Evolutionary conservation across 2,888 invertebrate genomes (phyloP).

Genomic region (Apodemia mormo): DNA sequence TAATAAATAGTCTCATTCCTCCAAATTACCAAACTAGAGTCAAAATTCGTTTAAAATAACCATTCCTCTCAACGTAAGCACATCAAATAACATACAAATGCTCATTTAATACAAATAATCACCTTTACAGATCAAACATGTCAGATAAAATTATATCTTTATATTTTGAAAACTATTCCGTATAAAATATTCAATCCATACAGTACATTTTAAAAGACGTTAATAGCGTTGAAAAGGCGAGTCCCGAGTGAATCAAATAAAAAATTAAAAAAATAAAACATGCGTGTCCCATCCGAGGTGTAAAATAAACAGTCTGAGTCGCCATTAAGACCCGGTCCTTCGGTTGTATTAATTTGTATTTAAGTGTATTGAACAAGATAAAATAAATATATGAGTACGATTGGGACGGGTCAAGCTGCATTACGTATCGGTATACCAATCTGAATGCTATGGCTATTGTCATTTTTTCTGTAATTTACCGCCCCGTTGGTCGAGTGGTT

Average conservation of each 20-base stretch:
- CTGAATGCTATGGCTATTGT: constrained; percentile 19
- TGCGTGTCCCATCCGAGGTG: constrained; percentile 73
- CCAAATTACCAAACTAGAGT: too few species aligned
- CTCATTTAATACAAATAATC: constrained; percentile 10
- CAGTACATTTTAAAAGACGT: constrained; percentile 54
- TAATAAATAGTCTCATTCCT: too few species aligned
- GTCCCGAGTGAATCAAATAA: constrained; percentile 48
- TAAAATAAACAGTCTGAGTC: constrained; percentile 76
- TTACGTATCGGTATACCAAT: constrained; percentile 47
- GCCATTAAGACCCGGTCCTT: constrained; percentile 75
- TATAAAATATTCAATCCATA: constrained; percentile 22
- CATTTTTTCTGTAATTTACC: background rate
- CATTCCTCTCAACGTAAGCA: background rate
- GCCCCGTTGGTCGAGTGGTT: too few species aligned
- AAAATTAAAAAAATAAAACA: constrained; percentile 62
- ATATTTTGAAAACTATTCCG: constrained; percentile 20
- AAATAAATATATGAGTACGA: constrained; percentile 75
- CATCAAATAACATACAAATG: constrained; percentile 15
- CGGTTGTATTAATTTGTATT: constrained; percentile 81
- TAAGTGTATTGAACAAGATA: constrained; percentile 82
- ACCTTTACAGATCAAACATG: constrained; percentile 14
- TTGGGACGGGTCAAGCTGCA: constrained; percentile 51
- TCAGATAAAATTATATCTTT: constrained; percentile 17
- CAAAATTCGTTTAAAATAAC: background rate
- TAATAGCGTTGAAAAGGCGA: constrained; percentile 55